Conservation (phyloP, 2,888 invertebrate species). For the Rhaphigaster nebulosa region DNA sequence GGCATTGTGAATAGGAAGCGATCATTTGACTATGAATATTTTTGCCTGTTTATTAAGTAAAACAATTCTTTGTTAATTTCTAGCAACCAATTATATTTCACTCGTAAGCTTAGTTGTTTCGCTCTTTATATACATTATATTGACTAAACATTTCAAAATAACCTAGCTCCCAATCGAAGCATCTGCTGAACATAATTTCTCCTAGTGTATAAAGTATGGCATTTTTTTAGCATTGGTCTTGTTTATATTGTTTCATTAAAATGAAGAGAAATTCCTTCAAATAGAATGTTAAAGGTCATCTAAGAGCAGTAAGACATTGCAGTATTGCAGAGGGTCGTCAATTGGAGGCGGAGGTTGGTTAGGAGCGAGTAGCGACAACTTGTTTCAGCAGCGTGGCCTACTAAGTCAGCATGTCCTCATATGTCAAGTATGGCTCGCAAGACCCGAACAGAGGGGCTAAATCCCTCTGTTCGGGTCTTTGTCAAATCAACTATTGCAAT, state of each 20-base stretch:
- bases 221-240: too few relatives aligned
- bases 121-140: too few relatives aligned
- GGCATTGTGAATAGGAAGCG: too few relatives aligned
- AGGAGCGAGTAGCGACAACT: not conserved
- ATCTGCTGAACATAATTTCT: too few relatives aligned
- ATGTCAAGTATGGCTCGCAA: conserved; percentile 13
- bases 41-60: too few relatives aligned
- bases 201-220: too few relatives aligned
- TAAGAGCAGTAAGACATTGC: not conserved
- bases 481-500: conserved; percentile 17
- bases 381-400: not conserved
- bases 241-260: too few relatives aligned
- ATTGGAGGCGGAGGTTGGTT: not conserved
- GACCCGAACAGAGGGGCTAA: too few relatives aligned
- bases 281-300: not conserved
- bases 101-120: too few relatives aligned
- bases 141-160: too few relatives aligned
- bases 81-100: not conserved
- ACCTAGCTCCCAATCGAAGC: too few relatives aligned
- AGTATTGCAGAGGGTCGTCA: not conserved
- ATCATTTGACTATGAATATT: too few relatives aligned
- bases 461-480: not conserved
- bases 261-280: not conserved
- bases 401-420: not conserved
- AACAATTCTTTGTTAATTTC: not conserved